Base-by-base conservation (phyloP, 2,797 vertebrate genomes). In the Tokudaia muenninki region DNA sequence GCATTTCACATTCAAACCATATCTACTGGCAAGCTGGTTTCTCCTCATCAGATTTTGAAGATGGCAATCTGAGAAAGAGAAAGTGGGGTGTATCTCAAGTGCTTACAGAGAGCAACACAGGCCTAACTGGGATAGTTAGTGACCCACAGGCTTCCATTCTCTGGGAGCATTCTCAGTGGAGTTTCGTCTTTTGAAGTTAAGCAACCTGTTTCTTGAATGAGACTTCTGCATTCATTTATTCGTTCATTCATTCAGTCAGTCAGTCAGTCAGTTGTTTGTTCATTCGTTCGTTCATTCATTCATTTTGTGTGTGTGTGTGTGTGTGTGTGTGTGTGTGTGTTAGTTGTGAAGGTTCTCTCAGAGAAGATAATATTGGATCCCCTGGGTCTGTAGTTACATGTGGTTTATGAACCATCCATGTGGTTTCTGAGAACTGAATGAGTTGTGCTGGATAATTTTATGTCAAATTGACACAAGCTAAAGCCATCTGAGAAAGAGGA, bases 81-180 rank as follows among this genome's bases (percentile, higher is more conserved):
- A 47, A 22, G 61, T 16, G n/a, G 6, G 2, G 6, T 50, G 19
- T 78, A 21, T 31, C 47, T 78, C 16, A 0, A 0, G 0, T 44
- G 26, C 3, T 29, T 74, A 17, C 7, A 4, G 55, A 41, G 13
- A 12, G 9, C 0, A 4, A 41, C 47, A 0, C 57, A 0, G 13
- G 67, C 37, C 29, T 17, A 29, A 13, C 21, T 1, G 8, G 78
- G 52, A 6, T 2, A n/a, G 50, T 3, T 8, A 37, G 5, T 44
- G 55, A 63, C 19, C 50, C 41, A 19, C 52, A 6, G 67, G 47
- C 22, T 16, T 74, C 29, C 26, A 0, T 44, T n/a, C 34, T 14
- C 34, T 22, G 37, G 22, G 74, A 83, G 74, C 55, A 29, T 26
- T 50, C 10, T 19, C 29, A 4, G 0, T 14, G 26, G 91, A 19